Conservation (phyloP, 2,113 vertebrate genomes). For the Cyanocitta stelleri region DNA sequence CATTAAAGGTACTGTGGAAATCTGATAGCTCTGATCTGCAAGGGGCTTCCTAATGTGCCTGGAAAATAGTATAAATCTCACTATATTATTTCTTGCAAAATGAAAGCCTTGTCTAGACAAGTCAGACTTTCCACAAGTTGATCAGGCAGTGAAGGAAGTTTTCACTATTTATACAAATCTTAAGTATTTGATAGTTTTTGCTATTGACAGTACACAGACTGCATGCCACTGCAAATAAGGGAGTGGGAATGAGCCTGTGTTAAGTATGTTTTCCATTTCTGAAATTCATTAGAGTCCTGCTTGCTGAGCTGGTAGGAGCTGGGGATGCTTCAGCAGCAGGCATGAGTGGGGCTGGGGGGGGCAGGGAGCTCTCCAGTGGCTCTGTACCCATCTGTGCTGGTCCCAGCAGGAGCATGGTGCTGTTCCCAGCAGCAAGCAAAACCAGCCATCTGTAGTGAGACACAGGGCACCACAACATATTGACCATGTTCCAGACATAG, state of each 20-base stretch:
- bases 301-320: neutral
- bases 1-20: neutral
- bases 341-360: neutral
- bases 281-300: neutral
- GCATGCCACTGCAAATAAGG: neutral
- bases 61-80: neutral
- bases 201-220: neutral
- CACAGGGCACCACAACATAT: neutral
- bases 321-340: neutral
- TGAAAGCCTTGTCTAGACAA: neutral
- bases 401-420: neutral
- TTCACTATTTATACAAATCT: neutral
- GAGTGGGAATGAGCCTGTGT: neutral
- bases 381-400: neutral
- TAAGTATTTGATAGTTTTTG: neutral
- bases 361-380: neutral
- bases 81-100: neutral
- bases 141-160: neutral
- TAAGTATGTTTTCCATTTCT: neutral
- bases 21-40: neutral
- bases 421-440: neutral
- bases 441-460: neutral
- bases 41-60: neutral
- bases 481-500: fast-evolving
- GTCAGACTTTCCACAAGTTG: neutral